Conservation (phyloP, 2,888 invertebrate genomes). For the Oxytorus armatus region DNA sequence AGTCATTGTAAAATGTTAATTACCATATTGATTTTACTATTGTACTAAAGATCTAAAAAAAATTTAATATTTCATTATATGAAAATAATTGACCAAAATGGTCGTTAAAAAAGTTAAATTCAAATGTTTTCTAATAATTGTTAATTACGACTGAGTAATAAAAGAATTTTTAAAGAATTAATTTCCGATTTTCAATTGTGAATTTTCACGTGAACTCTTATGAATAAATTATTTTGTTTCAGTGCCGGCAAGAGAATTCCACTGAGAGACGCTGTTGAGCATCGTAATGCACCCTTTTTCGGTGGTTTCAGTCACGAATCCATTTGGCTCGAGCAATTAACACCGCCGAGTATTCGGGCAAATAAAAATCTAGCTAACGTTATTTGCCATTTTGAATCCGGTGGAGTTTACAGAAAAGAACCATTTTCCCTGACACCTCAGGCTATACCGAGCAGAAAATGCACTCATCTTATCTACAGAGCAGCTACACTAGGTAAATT, state of each 20-base stretch:
- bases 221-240: conserved; percentile 25
- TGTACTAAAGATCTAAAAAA: too few species aligned
- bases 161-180: background rate
- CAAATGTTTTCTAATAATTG: too few species aligned
- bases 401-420: conserved; percentile 88
- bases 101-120: too few species aligned
- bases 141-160: background rate
- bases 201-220: background rate
- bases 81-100: too few species aligned
- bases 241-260: conserved; percentile 85
- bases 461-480: conserved; percentile 91
- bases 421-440: conserved; percentile 88
- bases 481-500: conserved; percentile 87
- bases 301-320: conserved; percentile 78
- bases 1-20: too few species aligned
- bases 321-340: conserved; percentile 81
- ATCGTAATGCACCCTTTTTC: conserved; percentile 79
- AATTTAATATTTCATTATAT: too few species aligned
- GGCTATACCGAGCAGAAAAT: conserved; percentile 88
- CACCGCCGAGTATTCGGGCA: conserved; percentile 78
- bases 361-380: conserved; percentile 80
- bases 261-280: conserved; percentile 90
- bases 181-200: background rate
- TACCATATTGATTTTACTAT: too few species aligned
- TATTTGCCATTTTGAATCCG: conserved; percentile 90